Percentiles rank a stretch among this genome's conserved stretches.
Evolutionary conservation across 2,888 invertebrate genomes (phyloP).

Genomic region (Volucella inflata): DNA sequence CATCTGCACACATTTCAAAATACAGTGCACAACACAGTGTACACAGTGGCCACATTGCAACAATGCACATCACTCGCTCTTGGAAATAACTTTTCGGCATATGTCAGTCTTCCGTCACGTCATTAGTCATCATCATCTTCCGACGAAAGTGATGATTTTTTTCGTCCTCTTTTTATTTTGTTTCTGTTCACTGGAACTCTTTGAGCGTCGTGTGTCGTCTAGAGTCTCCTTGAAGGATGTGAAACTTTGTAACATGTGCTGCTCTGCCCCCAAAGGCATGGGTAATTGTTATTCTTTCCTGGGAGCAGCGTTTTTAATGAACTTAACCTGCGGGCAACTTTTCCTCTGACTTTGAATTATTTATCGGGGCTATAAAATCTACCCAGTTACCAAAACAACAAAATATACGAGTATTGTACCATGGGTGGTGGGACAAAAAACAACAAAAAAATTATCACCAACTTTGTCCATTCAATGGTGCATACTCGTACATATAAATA

Average conservation of each 20-base stretch:
- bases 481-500: conserved; percentile 21
- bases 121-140: conserved; percentile 69
- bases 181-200: background rate
- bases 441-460: conserved; percentile 8
- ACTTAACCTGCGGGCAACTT: conserved; percentile 72
- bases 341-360: conserved; percentile 73
- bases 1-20: conserved; percentile 45
- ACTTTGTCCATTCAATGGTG: conserved; percentile 34
- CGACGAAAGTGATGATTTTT: conserved; percentile 11
- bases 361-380: conserved; percentile 70
- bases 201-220: conserved; percentile 8
- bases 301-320: conserved; percentile 69
- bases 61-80: conserved; percentile 32
- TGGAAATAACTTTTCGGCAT: conserved; percentile 51
- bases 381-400: conserved; percentile 29
- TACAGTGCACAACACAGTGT: too few species aligned
- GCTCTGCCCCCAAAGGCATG: conserved; percentile 42
- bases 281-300: conserved; percentile 71
- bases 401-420: background rate
- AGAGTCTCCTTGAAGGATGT: conserved; percentile 24
- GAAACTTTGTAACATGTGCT: conserved; percentile 40
- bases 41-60: too few species aligned
- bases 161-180: conserved; percentile 4
- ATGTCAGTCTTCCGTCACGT: conserved; percentile 48
- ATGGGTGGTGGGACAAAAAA: background rate